Percentiles rank a stretch among this genome's conserved stretches.
phyloP scores from a whole-genome alignment of 2,888 invertebrate genomes.

The Seira sanloemensis region DNA sequence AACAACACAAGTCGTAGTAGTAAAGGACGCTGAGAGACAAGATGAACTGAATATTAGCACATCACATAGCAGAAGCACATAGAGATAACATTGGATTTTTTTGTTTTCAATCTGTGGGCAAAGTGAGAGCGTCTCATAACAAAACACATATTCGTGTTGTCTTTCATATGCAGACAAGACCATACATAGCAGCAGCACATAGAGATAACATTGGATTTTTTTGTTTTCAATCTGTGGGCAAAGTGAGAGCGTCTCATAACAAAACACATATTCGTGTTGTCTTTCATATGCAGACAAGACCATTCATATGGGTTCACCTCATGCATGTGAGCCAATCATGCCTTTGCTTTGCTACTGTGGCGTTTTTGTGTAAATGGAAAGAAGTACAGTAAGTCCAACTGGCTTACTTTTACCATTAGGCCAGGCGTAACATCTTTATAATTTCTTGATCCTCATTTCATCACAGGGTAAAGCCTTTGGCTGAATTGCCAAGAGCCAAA shows the following conservation, averaged over 20 bases:
- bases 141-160: too few species aligned
- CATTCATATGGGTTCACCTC: background rate
- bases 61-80: too few species aligned
- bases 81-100: too few species aligned
- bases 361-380: background rate
- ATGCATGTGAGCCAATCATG: background rate
- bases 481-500: constrained; percentile 15
- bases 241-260: background rate
- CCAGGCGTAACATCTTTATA: background rate
- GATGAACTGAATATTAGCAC: too few species aligned
- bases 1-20: too few species aligned
- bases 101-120: too few species aligned
- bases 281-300: background rate
- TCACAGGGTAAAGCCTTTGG: constrained; percentile 1
- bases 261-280: background rate
- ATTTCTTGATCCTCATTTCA: too few species aligned
- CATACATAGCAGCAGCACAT: too few species aligned
- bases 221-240: background rate
- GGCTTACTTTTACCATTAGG: constrained; percentile 55
- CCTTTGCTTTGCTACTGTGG: background rate
- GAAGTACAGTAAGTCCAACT: constrained; percentile 56
- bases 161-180: too few species aligned
- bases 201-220: background rate
- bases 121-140: too few species aligned
- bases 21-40: too few species aligned